Conservation (phyloP, 2,113 vertebrate genomes). For the Nibea albiflora region DNA sequence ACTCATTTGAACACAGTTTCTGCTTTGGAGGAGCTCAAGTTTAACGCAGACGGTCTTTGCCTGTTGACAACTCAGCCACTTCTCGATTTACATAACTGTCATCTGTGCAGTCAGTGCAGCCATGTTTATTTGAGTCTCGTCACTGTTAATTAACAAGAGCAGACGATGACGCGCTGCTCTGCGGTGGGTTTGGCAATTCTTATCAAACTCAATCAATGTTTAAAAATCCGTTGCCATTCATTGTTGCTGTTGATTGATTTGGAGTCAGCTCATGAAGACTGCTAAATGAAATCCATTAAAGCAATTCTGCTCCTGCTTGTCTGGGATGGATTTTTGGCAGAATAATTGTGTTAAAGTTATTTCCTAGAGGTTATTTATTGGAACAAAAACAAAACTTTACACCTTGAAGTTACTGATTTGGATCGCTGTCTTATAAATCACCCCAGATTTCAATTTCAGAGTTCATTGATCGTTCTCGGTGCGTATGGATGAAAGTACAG, state of each 20-base stretch:
- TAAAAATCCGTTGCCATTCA: neutral
- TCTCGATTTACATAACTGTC: conserved; percentile 11
- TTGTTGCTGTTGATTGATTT: neutral
- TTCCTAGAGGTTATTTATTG: conserved; percentile 13
- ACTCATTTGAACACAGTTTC: neutral
- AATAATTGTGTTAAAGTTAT: conserved; percentile 26
- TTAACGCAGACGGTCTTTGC: neutral
- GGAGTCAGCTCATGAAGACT: conserved; percentile 10
- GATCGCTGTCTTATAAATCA: neutral
- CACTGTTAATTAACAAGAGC: conserved; percentile 15
- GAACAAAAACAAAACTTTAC: conserved; percentile 23
- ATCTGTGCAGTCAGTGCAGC: neutral
- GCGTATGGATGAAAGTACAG: neutral
- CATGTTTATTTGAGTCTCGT: conserved; percentile 12
- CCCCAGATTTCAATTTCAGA: neutral
- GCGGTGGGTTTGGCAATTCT: neutral
- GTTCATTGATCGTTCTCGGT: conserved; percentile 5
- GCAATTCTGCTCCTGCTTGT: conserved; percentile 1
- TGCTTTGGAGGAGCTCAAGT: neutral
- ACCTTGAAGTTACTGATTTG: neutral
- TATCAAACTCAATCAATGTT: conserved; percentile 19
- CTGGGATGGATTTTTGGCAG: conserved; percentile 26
- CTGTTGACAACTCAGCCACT: neutral
- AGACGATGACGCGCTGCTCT: conserved; percentile 11
- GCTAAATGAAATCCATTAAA: conserved; percentile 46